Evolutionary conservation across 2,113 vertebrate species (phyloP).

Genomic region (Crotalus tigris): DNA sequence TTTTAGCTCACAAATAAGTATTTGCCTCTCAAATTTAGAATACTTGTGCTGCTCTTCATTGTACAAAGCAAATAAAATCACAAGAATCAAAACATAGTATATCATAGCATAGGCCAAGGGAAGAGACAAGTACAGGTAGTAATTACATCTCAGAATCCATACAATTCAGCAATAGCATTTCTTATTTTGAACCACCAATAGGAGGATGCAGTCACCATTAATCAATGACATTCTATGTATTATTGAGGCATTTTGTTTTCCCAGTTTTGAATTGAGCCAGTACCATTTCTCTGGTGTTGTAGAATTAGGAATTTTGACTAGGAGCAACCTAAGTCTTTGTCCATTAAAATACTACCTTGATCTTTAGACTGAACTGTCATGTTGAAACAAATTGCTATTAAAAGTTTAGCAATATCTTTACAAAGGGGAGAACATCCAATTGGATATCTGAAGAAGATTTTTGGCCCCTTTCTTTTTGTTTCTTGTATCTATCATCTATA

Average conservation of each 20-base stretch:
- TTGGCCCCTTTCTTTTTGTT: neutral
- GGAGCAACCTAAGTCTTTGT: neutral
- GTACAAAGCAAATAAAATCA: neutral
- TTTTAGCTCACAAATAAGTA: neutral
- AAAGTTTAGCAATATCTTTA: neutral
- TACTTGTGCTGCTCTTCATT: neutral
- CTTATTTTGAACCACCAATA: neutral
- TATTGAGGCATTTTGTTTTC: neutral
- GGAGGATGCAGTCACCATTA: neutral
- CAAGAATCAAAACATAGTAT: neutral
- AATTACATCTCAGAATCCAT: neutral
- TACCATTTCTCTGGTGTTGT: neutral
- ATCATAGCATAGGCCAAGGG: neutral
- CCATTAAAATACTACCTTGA: constrained; percentile 20
- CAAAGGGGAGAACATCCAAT: neutral
- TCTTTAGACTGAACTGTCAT: constrained; percentile 26
- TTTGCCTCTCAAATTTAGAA: neutral
- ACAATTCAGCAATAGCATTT: neutral
- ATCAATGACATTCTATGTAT: neutral
- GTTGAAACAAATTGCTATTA: constrained; percentile 40
- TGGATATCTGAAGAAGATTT: neutral
- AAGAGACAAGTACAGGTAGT: neutral
- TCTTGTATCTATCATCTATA: neutral
- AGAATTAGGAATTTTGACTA: neutral
- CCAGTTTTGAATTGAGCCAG: neutral